These are phyloP conservation scores for Vespertilio murinus DNA, from an alignment of 2,797 vertebrate genomes.

Conservation along the genomic window DNA sequence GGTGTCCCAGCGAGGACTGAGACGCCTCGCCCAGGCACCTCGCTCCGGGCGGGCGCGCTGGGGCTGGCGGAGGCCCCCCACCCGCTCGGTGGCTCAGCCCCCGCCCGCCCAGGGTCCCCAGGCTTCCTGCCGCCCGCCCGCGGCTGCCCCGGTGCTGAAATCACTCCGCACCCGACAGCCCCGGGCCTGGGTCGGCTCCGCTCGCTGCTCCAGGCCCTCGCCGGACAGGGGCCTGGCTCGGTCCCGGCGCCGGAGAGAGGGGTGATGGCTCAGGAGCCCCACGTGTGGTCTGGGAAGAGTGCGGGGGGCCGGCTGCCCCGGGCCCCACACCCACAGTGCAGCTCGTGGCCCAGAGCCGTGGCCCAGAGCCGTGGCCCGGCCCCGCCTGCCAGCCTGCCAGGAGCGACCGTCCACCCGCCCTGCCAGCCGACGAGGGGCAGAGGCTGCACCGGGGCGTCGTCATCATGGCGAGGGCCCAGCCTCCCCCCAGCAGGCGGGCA, in stretches of 20 bases:
- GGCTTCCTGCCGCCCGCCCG: background rate
- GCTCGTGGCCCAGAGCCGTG: accelerated
- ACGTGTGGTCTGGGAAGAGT: background rate
- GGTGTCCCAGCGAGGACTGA: background rate
- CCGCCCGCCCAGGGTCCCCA: background rate
- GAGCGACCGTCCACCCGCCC: too few relatives aligned
- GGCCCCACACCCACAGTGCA: background rate
- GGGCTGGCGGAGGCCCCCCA: background rate
- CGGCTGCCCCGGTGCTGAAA: background rate
- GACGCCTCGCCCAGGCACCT: background rate
- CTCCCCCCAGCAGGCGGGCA: background rate
- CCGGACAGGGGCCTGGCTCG: background rate
- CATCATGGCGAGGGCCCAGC: background rate
- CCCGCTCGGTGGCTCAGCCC: background rate
- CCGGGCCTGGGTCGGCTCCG: accelerated
- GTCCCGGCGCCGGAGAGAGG: background rate
- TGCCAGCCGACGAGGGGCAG: accelerated
- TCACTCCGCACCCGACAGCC: background rate
- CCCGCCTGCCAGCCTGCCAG: background rate
- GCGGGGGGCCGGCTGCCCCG: background rate
- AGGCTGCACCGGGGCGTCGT: accelerated
- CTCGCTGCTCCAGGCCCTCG: background rate
- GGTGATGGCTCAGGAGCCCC: background rate
- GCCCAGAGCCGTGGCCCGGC: background rate
- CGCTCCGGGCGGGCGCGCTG: background rate